A percentile compares a stretch with the other conserved stretches of the same genome.
phyloP scores from a whole-genome alignment of 2,797 vertebrate species.

The Acrocephalus scirpaceus region DNA sequence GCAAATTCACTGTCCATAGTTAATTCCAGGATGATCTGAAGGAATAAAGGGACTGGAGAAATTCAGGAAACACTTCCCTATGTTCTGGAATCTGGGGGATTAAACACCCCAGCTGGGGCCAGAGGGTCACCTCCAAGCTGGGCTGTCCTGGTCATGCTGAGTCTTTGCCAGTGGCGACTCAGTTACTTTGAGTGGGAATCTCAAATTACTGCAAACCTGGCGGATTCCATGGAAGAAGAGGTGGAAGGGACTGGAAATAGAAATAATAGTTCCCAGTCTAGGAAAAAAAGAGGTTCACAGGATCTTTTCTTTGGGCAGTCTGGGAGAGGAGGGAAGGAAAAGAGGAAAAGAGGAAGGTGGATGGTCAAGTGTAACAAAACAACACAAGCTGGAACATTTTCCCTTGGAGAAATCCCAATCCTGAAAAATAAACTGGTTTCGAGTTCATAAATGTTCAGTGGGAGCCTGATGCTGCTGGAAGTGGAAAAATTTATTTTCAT shows the following conservation, averaged over 20 bases:
- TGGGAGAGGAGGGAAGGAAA: neutral
- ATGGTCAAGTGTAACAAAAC: neutral
- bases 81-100: neutral
- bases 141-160: neutral
- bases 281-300: neutral
- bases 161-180: slow-evolving; percentile 38
- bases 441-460: neutral
- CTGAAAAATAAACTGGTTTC: neutral
- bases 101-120: neutral
- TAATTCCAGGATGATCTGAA: neutral
- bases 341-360: neutral
- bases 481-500: neutral
- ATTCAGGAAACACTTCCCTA: neutral
- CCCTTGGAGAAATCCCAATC: neutral
- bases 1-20: neutral
- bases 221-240: neutral
- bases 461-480: neutral
- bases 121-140: slow-evolving; percentile 55
- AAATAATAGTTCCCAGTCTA: neutral
- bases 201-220: slow-evolving; percentile 60
- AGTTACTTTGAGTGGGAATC: slow-evolving; percentile 46
- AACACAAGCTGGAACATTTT: neutral
- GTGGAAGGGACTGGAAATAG: slow-evolving; percentile 7
- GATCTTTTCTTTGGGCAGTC: neutral
- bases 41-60: neutral